phyloP scores from a whole-genome alignment of 2,113 vertebrate species.

The Chionodraco myersi region DNA sequence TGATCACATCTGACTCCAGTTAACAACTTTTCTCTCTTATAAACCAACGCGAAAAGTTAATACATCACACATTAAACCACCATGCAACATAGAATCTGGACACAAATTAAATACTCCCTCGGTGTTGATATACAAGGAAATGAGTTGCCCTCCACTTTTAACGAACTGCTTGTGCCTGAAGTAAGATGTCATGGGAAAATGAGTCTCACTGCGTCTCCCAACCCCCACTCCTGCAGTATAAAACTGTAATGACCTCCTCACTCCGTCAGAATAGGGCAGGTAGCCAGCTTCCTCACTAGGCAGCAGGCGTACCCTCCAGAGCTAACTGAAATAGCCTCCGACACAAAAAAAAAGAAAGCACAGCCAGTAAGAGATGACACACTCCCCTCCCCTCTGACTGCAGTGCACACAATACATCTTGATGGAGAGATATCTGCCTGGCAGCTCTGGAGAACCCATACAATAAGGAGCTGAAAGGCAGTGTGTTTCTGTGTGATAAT shows the following conservation, averaged over 20 bases:
- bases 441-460: conserved; percentile 46
- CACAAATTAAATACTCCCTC: conserved; percentile 13
- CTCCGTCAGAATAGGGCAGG: conserved; percentile 54
- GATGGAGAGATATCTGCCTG: conserved; percentile 66
- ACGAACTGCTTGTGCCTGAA: conserved; percentile 42
- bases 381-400: conserved; percentile 16
- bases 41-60: conserved; percentile 14
- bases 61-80: conserved; percentile 1
- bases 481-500: conserved; percentile 38
- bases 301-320: conserved; percentile 56
- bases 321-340: conserved; percentile 56
- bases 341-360: conserved; percentile 31
- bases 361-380: conserved; percentile 65
- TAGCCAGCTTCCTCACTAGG: conserved; percentile 70
- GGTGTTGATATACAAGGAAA: conserved; percentile 16
- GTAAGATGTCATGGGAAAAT: conserved; percentile 30
- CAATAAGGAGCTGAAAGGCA: conserved; percentile 42
- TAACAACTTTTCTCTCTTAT: background rate
- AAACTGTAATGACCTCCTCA: conserved; percentile 72
- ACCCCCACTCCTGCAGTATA: conserved; percentile 39
- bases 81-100: conserved; percentile 10
- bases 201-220: conserved; percentile 12
- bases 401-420: conserved; percentile 55
- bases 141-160: background rate
- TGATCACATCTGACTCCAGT: conserved; percentile 44